These are phyloP conservation scores for Nannobrachium achirus DNA, from an alignment of 2,113 vertebrate species.

Conservation along the genomic window DNA sequence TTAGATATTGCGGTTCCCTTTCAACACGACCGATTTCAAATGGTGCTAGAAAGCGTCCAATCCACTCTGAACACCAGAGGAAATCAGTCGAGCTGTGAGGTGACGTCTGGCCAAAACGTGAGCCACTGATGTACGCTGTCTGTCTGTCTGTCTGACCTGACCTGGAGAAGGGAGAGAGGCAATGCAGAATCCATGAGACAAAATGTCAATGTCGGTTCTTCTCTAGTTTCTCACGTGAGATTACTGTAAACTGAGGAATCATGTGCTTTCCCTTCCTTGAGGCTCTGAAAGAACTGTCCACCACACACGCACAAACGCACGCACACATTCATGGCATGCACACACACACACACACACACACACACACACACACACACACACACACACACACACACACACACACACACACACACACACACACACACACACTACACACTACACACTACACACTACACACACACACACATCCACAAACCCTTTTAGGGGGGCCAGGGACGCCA, in stretches of 20 bases:
- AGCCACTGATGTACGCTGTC: background rate
- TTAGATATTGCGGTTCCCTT: constrained; percentile 20
- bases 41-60: constrained; percentile 58
- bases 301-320: background rate
- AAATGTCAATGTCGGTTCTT: background rate
- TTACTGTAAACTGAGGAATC: background rate
- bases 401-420: background rate
- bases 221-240: too few relatives aligned
- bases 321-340: background rate
- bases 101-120: background rate
- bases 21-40: constrained; percentile 62
- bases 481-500: constrained; percentile 29
- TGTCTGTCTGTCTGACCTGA: background rate
- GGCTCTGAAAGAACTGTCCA: background rate
- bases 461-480: background rate
- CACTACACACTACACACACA: too few relatives aligned
- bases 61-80: constrained; percentile 61
- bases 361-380: background rate
- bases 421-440: too few relatives aligned
- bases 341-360: background rate
- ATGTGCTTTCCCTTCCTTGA: background rate
- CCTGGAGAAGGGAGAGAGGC: background rate
- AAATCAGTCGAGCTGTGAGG: constrained; percentile 55
- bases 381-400: background rate
- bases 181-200: background rate